Evolutionary conservation across 2,797 vertebrate genomes (phyloP).

Genomic region (Varecia variegata): DNA sequence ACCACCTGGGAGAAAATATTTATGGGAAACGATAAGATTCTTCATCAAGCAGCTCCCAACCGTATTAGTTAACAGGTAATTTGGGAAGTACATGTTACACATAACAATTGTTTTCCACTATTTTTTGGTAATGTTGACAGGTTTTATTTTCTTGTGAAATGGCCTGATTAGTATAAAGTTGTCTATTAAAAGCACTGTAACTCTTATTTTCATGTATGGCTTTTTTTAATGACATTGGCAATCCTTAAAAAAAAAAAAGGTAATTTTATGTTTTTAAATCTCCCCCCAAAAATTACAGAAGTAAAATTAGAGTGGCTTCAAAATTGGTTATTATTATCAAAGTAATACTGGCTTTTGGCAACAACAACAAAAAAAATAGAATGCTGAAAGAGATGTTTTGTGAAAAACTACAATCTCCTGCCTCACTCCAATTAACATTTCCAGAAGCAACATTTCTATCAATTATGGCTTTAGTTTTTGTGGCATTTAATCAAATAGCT

Average conservation of each 20-base stretch:
- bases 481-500: background rate
- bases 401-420: background rate
- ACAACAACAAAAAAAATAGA: background rate
- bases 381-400: background rate
- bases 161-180: background rate
- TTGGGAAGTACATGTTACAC: background rate
- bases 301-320: background rate
- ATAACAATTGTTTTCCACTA: background rate
- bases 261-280: background rate
- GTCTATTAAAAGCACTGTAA: background rate
- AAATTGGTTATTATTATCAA: background rate
- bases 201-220: background rate
- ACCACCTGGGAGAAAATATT: background rate
- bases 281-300: background rate
- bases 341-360: background rate
- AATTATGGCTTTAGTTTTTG: background rate
- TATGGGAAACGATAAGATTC: background rate
- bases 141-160: background rate
- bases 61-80: background rate
- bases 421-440: background rate
- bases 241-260: background rate
- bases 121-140: background rate
- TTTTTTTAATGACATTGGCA: background rate
- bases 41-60: background rate
- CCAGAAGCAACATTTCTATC: background rate